Base-by-base conservation (phyloP, 1,140 invertebrate genomes). In the Penaeus japonicus region DNA sequence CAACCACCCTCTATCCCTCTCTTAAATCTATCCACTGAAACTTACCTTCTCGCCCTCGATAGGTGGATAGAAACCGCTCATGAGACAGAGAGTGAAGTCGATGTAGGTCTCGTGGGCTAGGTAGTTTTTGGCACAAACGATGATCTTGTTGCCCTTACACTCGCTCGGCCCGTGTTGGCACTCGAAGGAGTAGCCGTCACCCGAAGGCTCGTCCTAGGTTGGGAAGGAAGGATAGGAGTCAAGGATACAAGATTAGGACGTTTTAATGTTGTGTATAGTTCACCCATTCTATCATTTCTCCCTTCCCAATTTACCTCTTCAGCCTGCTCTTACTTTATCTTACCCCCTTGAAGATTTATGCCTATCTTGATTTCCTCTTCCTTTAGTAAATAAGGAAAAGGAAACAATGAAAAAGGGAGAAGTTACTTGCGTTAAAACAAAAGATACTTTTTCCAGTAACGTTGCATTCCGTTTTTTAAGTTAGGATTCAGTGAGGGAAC, bases 121-220 rank as follows among this genome's bases (percentile, higher is more conserved):
- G 62, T 85, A 75, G 1, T 85, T 78, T 18, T 85, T 30, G 17
- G 53, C 84, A 53, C 84, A 85, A 0, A 12, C 70, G 1, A 85
- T 10, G 27, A 85, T 62, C 39, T 47, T n/a, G 62, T 85, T 85
- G 7, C 84, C 84, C 17, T 73, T 30, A 22, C 84, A 85, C 24
- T 85, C 84, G 0, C 73, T 65, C n/a, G 84, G 62, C 1, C 84
- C 84, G 39, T 85, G 84, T 55, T 85, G 84, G 62, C 70, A 75
- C 22, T 75, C 35, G 20, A 85, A 85, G 62, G 15, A 2, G 84
- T 85, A 85, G 27, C 84, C 84, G 4, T 75, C 62, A 7, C 73
- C 84, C 0, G 10, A 15, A 20, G 24, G 59, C 65, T 65, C n/a
- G 30, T 62, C 35, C 27, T 59, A 27, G 54, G 30, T 22, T 12